Percentiles rank a stretch among this genome's conserved stretches.
Evolutionary conservation across 2,113 vertebrate species (phyloP).

Genomic region (Reinhardtius hippoglossoides): DNA sequence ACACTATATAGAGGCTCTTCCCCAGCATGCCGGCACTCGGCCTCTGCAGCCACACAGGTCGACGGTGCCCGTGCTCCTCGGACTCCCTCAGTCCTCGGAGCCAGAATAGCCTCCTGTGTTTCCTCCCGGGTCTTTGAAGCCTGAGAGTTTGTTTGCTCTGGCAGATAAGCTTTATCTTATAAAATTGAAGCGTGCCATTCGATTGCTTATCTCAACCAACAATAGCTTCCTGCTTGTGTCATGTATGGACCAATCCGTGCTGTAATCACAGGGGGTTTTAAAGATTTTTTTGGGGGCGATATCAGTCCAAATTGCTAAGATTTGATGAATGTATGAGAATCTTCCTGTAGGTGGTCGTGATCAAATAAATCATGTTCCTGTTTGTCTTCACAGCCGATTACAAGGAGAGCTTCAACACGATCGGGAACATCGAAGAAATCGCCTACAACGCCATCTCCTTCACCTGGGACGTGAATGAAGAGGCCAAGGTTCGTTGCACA

Average conservation of each 20-base stretch:
- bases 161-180: conserved; percentile 73
- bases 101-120: conserved; percentile 40
- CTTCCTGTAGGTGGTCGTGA: not conserved
- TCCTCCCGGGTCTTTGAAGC: conserved; percentile 71
- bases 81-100: conserved; percentile 28
- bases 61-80: conserved; percentile 28
- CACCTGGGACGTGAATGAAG: conserved; percentile 98
- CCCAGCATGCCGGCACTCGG: no score
- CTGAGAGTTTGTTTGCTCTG: conserved; percentile 64
- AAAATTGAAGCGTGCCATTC: conserved; percentile 69
- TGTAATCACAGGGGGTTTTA: not conserved
- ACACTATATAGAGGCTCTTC: no score
- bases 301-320: not conserved
- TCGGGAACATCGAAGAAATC: conserved; percentile 97
- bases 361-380: not conserved
- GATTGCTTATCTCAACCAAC: conserved; percentile 70
- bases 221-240: conserved; percentile 61
- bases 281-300: not conserved
- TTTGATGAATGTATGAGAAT: not conserved
- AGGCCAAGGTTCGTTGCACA: conserved; percentile 88
- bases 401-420: conserved; percentile 98
- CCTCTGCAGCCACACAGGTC: not conserved
- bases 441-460: conserved; percentile 98
- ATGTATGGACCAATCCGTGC: conserved; percentile 49
- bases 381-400: conserved; percentile 89